A percentile compares a stretch with the other conserved stretches of the same genome.
Evolutionary conservation across 1,140 invertebrate species (phyloP).

Genomic region (Zaprionus camerounensis): DNA sequence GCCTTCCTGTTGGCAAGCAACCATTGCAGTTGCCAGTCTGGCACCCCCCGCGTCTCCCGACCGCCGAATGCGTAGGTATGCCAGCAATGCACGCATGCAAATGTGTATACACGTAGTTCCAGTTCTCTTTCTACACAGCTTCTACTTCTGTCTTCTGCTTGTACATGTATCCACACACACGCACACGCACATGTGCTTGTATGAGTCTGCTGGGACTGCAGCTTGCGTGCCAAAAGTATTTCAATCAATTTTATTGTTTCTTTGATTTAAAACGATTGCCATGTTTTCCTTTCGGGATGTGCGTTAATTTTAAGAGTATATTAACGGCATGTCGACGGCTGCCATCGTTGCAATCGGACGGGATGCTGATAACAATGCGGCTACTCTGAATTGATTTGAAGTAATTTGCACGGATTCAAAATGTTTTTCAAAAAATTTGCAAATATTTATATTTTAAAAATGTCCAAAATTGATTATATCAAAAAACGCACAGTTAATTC

Average conservation of each 20-base stretch:
- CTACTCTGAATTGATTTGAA: background rate
- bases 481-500: too few species aligned
- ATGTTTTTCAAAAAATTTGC: background rate
- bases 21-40: slow-evolving; percentile 33
- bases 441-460: too few species aligned
- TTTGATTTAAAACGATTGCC: slow-evolving; percentile 80
- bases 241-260: slow-evolving; percentile 75
- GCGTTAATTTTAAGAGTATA: slow-evolving; percentile 50
- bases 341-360: slow-evolving; percentile 4
- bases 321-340: slow-evolving; percentile 4
- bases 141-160: slow-evolving; percentile 13
- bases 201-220: slow-evolving; percentile 39
- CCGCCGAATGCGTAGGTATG: slow-evolving; percentile 80
- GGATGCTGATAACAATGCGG: background rate
- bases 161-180: slow-evolving; percentile 10
- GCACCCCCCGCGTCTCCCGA: slow-evolving; percentile 16
- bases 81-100: slow-evolving; percentile 81
- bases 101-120: slow-evolving; percentile 59
- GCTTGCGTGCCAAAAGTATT: slow-evolving; percentile 74
- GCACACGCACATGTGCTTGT: slow-evolving; percentile 18
- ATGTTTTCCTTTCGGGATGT: slow-evolving; percentile 61
- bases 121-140: slow-evolving; percentile 54
- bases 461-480: too few species aligned
- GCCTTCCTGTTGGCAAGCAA: slow-evolving; percentile 25
- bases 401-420: background rate